Evolutionary conservation across 1,140 invertebrate species (phyloP), one percentile per base, ranked within the genome.

Genomic region (Trissolcus basalis): DNA sequence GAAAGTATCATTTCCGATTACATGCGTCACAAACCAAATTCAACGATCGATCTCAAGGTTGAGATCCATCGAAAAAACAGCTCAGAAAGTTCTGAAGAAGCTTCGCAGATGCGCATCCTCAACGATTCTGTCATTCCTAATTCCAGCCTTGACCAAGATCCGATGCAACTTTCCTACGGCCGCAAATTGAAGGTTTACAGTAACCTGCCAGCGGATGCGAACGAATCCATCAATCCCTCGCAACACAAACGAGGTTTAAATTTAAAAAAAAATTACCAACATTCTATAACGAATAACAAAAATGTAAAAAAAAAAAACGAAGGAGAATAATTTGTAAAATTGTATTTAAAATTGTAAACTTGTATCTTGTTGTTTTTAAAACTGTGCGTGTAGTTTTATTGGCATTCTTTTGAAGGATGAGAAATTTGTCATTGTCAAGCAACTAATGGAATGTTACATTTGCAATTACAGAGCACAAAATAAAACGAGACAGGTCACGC

Each of bases 21-120:
- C 54, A 86, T 84, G 53, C 83, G 83, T 35, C 85, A 89, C 47
- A 89, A 88, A 15, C 85, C 86, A 54, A 88, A 81, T 76, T 88
- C 88, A 45, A 89, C 85, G 5, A 88, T 89, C 93, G 94, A 96
- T 91, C 90, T 96, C 61, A 96, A 96, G 90, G 96, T 96, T 47
- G 96, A 97, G 88, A 95, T 97, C 32, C 96, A 97, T 89, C 91
- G 94, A 36, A 96, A 96, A 85, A 96, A 96, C 82, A 96, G 95
- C 85, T 96, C 95, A 0, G 94, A 95, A 83, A 96, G 95, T 76
- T 94, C 93, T 69, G 91, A 91, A 74, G 90, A 91, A 61, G 83
- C 84, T 9, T 80, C 86, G 12, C 84, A 86, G 49, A 71, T 88
- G 27, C 82, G 77, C 45, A 85, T 85, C 55, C 82, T 82, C 16